Evolutionary conservation across 2,888 invertebrate species (phyloP), one percentile per base, ranked within the genome.

Genomic region (Parapristionchus giblindavisi): DNA sequence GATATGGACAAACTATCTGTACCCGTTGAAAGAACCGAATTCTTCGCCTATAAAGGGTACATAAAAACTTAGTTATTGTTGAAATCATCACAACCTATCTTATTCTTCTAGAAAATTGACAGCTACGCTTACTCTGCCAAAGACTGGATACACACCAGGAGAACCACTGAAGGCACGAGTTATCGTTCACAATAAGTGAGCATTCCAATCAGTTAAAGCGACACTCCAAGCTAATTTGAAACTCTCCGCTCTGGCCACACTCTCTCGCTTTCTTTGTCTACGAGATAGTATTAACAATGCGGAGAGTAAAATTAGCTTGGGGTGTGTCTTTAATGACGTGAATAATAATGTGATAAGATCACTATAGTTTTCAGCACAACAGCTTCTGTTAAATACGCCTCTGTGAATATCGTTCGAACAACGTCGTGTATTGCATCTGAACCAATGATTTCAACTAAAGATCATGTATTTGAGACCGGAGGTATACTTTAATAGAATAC

Each of bases 381-480:
- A 4, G 34, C n/a, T 29, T 68, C 68, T 5, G 68, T 68, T 11
- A 68, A 68, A 34, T 68, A 52, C 32, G 68, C 68, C 6, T 68
- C 68, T 24, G 68, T 68, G 1, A 52, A 21, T 29, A 68, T 68
- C 36, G 68, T 52, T 0, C 34, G 27, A 14, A 68, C 34, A 36
- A 68, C 27, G 1, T n/a, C 34, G 17, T 34, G 24, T 2, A 52
- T 52, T 21, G 68, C 68, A 14, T 14, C 51, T 24, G 6, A 32
- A 27, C 68, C 68, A 27, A 34, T 11, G 4, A 34, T 21, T 36
- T 34, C 34, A 34, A 21, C 40, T 5, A 68, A 36, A 27, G 68
- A 52, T 1, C n/a, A 38, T n/a, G 51, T 38, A 21, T 34, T 52
- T 36, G 68, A 68, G 11, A 36, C 68, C n/a, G 68, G 51, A 3